phyloP scores from a whole-genome alignment of 2,797 vertebrate genomes.

The Gila robusta region DNA sequence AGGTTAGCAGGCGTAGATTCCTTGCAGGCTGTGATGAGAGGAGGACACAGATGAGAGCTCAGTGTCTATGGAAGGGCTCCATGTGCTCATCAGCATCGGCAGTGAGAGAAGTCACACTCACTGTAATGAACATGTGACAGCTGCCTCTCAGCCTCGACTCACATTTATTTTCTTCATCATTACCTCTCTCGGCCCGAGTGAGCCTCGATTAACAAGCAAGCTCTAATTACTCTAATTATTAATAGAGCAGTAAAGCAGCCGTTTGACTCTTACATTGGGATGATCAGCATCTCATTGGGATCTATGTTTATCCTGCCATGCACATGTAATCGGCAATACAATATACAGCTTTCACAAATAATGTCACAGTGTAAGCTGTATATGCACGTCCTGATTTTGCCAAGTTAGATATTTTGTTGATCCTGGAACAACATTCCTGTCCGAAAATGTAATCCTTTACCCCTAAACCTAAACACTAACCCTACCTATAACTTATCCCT shows the following conservation, averaged over 20 bases:
- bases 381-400: no score
- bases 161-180: slow-evolving; percentile 66
- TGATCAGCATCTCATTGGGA: slow-evolving; percentile 31
- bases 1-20: neutral
- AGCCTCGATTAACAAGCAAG: slow-evolving; percentile 61
- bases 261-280: slow-evolving; percentile 59
- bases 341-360: slow-evolving; percentile 52
- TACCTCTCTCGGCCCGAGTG: slow-evolving; percentile 60
- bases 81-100: slow-evolving; percentile 52
- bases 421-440: no score
- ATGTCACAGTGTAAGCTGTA: slow-evolving; percentile 27
- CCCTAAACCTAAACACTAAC: no score
- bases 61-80: slow-evolving; percentile 60
- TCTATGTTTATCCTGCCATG: slow-evolving; percentile 57
- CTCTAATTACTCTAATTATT: slow-evolving; percentile 60
- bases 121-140: slow-evolving; percentile 70
- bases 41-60: slow-evolving; percentile 68
- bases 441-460: no score
- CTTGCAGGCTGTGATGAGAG: slow-evolving; percentile 5
- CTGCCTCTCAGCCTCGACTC: slow-evolving; percentile 72
- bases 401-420: no score
- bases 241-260: slow-evolving; percentile 62
- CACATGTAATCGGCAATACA: slow-evolving; percentile 49
- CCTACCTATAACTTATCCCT: no score
- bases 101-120: slow-evolving; percentile 50